Evolutionary conservation across 1,140 invertebrate genomes (phyloP).

Genomic region (Hesperophylax magnus): DNA sequence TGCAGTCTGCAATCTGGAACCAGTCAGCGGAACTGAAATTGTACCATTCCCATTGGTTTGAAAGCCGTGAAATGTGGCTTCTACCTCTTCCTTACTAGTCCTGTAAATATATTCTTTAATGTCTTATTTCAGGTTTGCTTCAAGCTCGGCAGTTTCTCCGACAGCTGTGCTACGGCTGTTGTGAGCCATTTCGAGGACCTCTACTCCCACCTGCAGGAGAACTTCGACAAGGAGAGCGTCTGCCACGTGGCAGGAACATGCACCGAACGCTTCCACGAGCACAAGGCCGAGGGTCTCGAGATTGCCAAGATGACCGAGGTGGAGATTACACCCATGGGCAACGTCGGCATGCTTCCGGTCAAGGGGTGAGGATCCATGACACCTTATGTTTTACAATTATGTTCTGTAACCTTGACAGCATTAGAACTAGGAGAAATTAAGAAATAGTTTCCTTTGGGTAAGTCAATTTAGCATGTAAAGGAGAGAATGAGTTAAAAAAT

Average conservation of each 20-base stretch:
- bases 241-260: slow-evolving; percentile 85
- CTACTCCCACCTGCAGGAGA: slow-evolving; percentile 73
- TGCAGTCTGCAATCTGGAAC: too few species aligned
- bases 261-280: slow-evolving; percentile 74
- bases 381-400: too few species aligned
- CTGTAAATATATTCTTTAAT: neutral
- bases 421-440: too few species aligned
- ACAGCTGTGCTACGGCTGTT: slow-evolving; percentile 82
- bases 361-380: slow-evolving; percentile 60
- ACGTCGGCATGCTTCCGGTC: slow-evolving; percentile 65
- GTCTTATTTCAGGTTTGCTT: slow-evolving; percentile 73
- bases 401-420: too few species aligned
- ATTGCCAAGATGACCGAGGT: slow-evolving; percentile 70
- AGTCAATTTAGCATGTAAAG: too few species aligned
- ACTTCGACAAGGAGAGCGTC: slow-evolving; percentile 76
- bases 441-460: too few species aligned
- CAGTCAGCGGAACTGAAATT: too few species aligned
- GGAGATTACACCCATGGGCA: slow-evolving; percentile 72
- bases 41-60: too few species aligned
- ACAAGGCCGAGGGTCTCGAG: slow-evolving; percentile 67
- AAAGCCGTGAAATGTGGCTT: too few species aligned
- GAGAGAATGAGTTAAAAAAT: too few species aligned
- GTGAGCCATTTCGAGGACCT: slow-evolving; percentile 81
- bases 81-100: too few species aligned
- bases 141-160: slow-evolving; percentile 78